phyloP scores from a whole-genome alignment of 2,113 vertebrate genomes.

The Silurus asotus region DNA sequence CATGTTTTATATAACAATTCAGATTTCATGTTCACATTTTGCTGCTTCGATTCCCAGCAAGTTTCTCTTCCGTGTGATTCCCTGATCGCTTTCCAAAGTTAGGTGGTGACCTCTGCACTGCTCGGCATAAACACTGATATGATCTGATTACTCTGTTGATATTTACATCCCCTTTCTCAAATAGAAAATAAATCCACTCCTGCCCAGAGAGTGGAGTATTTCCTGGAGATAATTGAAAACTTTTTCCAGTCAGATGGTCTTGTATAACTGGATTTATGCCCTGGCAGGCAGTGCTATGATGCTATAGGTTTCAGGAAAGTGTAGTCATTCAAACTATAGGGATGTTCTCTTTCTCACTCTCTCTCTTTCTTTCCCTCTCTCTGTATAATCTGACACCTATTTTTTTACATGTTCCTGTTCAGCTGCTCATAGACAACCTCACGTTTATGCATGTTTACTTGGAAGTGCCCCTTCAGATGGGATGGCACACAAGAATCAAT shows the following conservation, averaged over 20 bases:
- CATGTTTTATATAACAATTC: not conserved
- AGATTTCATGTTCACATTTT: not conserved
- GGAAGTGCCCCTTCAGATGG: not conserved
- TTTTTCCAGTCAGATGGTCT: conserved; percentile 27
- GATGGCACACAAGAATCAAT: not conserved
- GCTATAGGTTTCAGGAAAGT: conserved; percentile 21
- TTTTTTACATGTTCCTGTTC: not conserved
- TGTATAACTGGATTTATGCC: conserved; percentile 27
- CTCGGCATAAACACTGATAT: not conserved
- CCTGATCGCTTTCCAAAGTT: not conserved
- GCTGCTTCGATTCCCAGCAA: not conserved
- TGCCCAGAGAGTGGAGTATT: conserved; percentile 26
- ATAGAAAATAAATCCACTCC: not conserved
- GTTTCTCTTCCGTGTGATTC: not conserved
- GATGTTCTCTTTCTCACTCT: not conserved
- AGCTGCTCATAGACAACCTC: not conserved
- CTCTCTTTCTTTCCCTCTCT: not conserved
- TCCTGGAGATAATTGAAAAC: conserved; percentile 30
- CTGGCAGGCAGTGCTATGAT: conserved; percentile 4
- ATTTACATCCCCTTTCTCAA: conserved; percentile 14
- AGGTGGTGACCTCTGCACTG: conserved; percentile 3
- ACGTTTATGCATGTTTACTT: not conserved
- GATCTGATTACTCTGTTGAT: conserved; percentile 19
- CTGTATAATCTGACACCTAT: conserved; percentile 9
- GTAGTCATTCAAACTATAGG: not conserved